phyloP scores from a whole-genome alignment of 2,113 vertebrate genomes.

The Misgurnus anguillicaudatus region DNA sequence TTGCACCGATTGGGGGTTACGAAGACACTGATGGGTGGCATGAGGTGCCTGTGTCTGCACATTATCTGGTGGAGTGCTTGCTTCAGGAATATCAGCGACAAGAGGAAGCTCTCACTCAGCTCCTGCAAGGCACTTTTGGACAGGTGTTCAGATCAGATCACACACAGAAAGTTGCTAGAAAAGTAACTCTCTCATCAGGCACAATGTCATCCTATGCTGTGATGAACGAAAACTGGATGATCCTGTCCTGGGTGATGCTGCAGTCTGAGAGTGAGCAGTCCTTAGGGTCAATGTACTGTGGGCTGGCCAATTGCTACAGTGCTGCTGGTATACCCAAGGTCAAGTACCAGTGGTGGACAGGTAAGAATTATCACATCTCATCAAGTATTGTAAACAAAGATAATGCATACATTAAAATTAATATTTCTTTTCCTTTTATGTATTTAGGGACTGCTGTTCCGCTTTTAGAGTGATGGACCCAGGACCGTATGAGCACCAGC shows the following conservation, averaged over 20 bases:
- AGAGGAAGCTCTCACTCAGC: not conserved
- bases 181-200: slow-evolving; percentile 2
- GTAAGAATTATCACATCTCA: slow-evolving; percentile 11
- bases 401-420: too few species aligned
- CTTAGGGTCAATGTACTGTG: not conserved
- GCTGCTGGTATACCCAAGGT: slow-evolving; percentile 35
- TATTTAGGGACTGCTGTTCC: too few species aligned
- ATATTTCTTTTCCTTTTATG: too few species aligned
- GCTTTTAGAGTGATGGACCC: too few species aligned
- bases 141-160: not conserved
- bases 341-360: slow-evolving; percentile 39
- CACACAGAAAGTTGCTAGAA: not conserved
- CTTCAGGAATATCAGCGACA: not conserved
- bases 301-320: slow-evolving; percentile 20
- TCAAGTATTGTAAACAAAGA: not conserved
- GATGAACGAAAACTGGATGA: slow-evolving; percentile 33
- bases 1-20: not conserved
- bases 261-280: slow-evolving; percentile 28
- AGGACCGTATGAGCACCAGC: too few species aligned
- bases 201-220: slow-evolving; percentile 49
- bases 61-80: not conserved
- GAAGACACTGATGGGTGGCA: not conserved
- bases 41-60: not conserved
- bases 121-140: not conserved
- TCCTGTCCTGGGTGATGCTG: slow-evolving; percentile 22